A percentile compares a stretch with the other conserved stretches of the same genome.
Conservation (phyloP, 2,888 invertebrate species). For the Brenthis ino region DNA sequence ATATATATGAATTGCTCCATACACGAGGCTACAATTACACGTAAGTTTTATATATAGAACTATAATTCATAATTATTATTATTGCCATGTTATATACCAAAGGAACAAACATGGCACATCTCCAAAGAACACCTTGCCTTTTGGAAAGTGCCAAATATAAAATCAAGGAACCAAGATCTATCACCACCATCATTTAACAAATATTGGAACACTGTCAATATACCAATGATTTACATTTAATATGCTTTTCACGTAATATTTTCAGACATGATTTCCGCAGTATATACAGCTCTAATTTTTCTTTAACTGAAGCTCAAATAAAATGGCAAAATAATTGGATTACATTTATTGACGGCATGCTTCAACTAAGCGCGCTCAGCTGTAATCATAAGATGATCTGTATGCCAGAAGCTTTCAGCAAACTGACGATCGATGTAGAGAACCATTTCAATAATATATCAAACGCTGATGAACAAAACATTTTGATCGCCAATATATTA, state of each 20-base stretch:
- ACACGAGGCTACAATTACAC: not conserved
- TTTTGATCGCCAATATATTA: conserved; percentile 43
- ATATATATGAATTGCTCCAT: conserved; percentile 13
- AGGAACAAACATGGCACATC: no score
- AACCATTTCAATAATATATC: conserved; percentile 36
- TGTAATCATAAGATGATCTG: conserved; percentile 82
- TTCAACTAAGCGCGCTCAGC: conserved; percentile 87
- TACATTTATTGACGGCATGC: conserved; percentile 89
- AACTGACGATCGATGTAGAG: conserved; percentile 49
- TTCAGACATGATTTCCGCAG: conserved; percentile 55
- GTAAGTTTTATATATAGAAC: conserved; percentile 1
- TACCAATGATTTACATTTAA: not conserved
- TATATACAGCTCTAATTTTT: conserved; percentile 47
- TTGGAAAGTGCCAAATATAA: no score
- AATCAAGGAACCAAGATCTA: no score
- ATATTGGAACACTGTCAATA: not conserved
- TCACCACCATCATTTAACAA: not conserved
- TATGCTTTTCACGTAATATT: not conserved
- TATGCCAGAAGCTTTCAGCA: conserved; percentile 78
- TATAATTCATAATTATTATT: no score
- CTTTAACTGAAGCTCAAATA: conserved; percentile 59
- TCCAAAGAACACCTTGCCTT: no score
- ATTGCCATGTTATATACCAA: no score
- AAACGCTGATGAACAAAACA: conserved; percentile 10
- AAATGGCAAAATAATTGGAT: conserved; percentile 90